These are phyloP conservation scores for Bradysia coprophila DNA, from an alignment of 1,140 invertebrate genomes.

Conservation along the genomic window DNA sequence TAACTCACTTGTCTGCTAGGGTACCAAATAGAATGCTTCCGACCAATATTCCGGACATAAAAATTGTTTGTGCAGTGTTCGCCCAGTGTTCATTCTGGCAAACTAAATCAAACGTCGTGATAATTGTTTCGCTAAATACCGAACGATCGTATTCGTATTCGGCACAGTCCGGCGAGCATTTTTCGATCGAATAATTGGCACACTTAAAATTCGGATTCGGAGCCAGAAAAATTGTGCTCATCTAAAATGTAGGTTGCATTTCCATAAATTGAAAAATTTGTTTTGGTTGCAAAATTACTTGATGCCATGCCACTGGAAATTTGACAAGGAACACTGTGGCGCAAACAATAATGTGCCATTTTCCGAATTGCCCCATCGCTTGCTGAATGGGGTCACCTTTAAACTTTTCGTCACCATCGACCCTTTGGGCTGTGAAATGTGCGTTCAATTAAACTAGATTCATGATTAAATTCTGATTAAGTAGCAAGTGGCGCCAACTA, in stretches of 20 bases:
- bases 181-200: slow-evolving; percentile 21
- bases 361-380: slow-evolving; percentile 42
- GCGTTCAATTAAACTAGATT: no score
- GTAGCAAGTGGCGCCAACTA: no score
- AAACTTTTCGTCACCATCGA: no score
- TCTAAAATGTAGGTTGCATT: slow-evolving; percentile 4
- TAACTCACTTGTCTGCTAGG: slow-evolving; percentile 48
- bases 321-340: slow-evolving; percentile 43
- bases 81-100: slow-evolving; percentile 40
- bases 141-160: slow-evolving; percentile 35
- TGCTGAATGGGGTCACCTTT: background rate
- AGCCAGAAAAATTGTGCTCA: slow-evolving; percentile 42
- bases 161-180: slow-evolving; percentile 28
- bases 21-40: slow-evolving; percentile 54
- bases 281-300: slow-evolving; percentile 19
- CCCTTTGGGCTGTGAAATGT: no score
- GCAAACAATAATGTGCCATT: slow-evolving; percentile 49
- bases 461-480: no score
- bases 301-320: slow-evolving; percentile 54
- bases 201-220: slow-evolving; percentile 31
- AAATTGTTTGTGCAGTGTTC: slow-evolving; percentile 49
- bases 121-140: slow-evolving; percentile 47
- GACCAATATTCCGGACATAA: slow-evolving; percentile 47
- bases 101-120: slow-evolving; percentile 55
- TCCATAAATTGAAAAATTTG: background rate